Conservation (phyloP, 2,113 vertebrate species). For the Bucco capensis region DNA sequence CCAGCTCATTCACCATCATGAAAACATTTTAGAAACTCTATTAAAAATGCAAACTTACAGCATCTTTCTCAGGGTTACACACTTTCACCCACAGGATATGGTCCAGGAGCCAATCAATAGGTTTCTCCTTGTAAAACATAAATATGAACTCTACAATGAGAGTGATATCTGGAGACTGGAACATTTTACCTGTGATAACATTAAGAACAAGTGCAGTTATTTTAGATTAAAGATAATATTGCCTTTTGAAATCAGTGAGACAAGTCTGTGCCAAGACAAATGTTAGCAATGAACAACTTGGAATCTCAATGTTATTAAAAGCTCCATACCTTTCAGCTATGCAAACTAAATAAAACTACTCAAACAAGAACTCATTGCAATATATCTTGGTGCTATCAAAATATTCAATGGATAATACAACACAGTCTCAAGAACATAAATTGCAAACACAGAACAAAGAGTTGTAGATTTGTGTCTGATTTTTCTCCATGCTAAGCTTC, state of each 20-base stretch:
- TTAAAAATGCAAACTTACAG: slow-evolving; percentile 77
- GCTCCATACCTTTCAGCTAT: neutral
- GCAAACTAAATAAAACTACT: neutral
- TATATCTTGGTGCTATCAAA: neutral
- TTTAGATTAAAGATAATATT: neutral
- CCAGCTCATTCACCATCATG: neutral
- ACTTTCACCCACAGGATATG: slow-evolving; percentile 99
- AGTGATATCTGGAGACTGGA: slow-evolving; percentile 94
- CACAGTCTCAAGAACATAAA: neutral
- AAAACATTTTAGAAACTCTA: neutral
- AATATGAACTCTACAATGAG: slow-evolving; percentile 98
- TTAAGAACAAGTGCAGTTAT: slow-evolving; percentile 22
- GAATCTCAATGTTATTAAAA: neutral
- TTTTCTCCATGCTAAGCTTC: neutral
- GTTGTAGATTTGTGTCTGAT: neutral
- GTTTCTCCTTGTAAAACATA: slow-evolving; percentile 99
- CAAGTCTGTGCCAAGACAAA: neutral
- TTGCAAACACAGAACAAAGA: neutral
- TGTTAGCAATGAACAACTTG: neutral
- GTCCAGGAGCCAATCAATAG: slow-evolving; percentile 97
- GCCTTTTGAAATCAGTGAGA: neutral
- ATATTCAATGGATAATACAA: neutral
- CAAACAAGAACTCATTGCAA: neutral
- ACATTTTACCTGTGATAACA: slow-evolving; percentile 92
- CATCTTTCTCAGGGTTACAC: slow-evolving; percentile 98